Base-by-base conservation (phyloP, 2,797 vertebrate species). In the Meda fulgida region DNA sequence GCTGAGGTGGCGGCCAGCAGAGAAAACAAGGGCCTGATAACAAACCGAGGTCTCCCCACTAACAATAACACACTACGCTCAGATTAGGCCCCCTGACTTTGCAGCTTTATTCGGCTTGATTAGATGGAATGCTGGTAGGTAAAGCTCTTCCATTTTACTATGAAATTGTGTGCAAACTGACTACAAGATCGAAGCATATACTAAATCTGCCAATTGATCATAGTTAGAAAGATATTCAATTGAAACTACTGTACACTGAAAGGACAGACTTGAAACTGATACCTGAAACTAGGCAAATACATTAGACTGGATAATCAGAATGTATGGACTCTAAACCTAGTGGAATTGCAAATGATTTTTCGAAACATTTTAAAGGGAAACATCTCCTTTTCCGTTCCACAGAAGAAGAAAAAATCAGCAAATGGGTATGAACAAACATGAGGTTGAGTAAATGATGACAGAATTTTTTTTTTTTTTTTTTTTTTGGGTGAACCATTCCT, bases 1-100 rank as follows among this genome's bases (percentile, higher is more conserved):
- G 95, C 97, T 89, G 94, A 96, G 97, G 96, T 97, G 97, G 95
- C 97, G 97, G 97, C 97, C 97, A 97, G 97, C 96, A 96, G 96
- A 94, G 96, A 97, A 98, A 97, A 98, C 96, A 98, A 96, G 96
- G 96, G 96, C 95, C 96, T 96, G 95, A 97, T 96, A 97, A 95
- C 96, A 96, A 95, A 94, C 96, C 95, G 89, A 94, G 93, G 91
- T 93, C 92, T 90, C 89, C 86, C 91, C 78, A 55, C 65, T 36
- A 80, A 78, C 81, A 86, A 80, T 82, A 87, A 86, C 72, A 88
- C 77, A 81, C 46, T 55, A 85, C 71, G 66, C 70, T 84, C 69
- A 66, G 70, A 81, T 51, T 66, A 80, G 78, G 55, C 53, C 36
- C 34, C 67, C 72, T 38, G 81, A 80, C 75, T 87, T 80, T 70